Percentiles rank a stretch among this genome's conserved stretches.
phyloP scores from a whole-genome alignment of 2,888 invertebrate genomes.

The Trachelus troglodyta region DNA sequence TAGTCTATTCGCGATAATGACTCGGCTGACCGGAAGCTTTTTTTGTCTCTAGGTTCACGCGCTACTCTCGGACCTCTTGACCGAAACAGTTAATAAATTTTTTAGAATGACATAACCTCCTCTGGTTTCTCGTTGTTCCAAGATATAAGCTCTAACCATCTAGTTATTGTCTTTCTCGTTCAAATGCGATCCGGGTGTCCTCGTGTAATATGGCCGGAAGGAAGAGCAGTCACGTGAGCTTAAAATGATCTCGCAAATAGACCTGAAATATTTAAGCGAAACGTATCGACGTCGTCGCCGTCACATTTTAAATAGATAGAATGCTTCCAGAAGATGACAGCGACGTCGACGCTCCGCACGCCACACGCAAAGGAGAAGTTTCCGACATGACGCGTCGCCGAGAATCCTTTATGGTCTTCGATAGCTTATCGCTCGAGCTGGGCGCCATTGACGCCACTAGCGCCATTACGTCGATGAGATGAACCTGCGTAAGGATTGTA shows the following conservation, averaged over 20 bases:
- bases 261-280: background rate
- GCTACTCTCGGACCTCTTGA: background rate
- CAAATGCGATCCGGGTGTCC: too few relatives aligned
- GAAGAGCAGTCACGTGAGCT: too few relatives aligned
- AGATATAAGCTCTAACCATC: too few relatives aligned
- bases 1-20: too few relatives aligned
- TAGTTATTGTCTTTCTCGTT: too few relatives aligned
- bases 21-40: too few relatives aligned
- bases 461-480: background rate
- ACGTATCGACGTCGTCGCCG: background rate
- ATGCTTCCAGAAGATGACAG: background rate
- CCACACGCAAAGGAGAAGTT: background rate
- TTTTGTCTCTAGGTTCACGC: background rate
- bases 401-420: slow-evolving; percentile 8
- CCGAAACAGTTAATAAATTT: background rate
- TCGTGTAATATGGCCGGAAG: too few relatives aligned
- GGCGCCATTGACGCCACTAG: slow-evolving; percentile 5
- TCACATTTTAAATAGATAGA: background rate
- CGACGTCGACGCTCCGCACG: background rate
- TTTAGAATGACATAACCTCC: too few relatives aligned
- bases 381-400: background rate
- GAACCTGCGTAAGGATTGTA: slow-evolving; percentile 24
- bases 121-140: too few relatives aligned
- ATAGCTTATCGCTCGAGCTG: slow-evolving; percentile 7
- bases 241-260: too few relatives aligned